Percentiles rank a stretch among this genome's conserved stretches.
Conservation (phyloP, 2,888 invertebrate genomes). For the Trichogramma evanescens region DNA sequence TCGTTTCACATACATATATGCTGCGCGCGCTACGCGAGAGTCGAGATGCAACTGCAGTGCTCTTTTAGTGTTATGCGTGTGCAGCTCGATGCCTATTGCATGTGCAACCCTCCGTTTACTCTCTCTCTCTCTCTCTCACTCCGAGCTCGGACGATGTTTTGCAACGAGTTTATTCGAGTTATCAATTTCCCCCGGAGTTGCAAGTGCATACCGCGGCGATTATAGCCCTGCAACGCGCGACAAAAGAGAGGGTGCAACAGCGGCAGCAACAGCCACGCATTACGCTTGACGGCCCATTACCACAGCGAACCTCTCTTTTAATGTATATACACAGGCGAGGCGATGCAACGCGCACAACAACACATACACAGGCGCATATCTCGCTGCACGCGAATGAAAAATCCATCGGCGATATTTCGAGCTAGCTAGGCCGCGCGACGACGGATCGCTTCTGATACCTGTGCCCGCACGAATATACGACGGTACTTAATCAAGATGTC, state of each 20-base stretch:
- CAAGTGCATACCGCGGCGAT: slow-evolving; percentile 39
- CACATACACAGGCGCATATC: too few species aligned
- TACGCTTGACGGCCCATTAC: background rate
- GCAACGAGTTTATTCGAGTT: slow-evolving; percentile 45
- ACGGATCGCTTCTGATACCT: too few species aligned
- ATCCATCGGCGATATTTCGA: too few species aligned
- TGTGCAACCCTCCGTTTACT: background rate
- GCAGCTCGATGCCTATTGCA: background rate
- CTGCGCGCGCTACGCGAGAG: too few species aligned
- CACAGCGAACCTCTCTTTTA: background rate
- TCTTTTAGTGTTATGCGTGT: slow-evolving; percentile 10
- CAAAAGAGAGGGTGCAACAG: background rate
- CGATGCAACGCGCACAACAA: too few species aligned
- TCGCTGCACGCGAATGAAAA: too few species aligned
- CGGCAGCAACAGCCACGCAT: background rate
- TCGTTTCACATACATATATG: too few species aligned
- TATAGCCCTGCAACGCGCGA: slow-evolving; percentile 19
- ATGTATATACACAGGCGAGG: too few species aligned
- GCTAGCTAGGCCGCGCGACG: too few species aligned
- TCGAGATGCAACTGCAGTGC: background rate
- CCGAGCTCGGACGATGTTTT: slow-evolving; percentile 29
- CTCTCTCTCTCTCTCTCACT: background rate
- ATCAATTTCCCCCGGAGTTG: slow-evolving; percentile 44
- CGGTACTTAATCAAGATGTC: too few species aligned
- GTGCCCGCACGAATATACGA: too few species aligned